These are phyloP conservation scores for Ophion costatus DNA, from an alignment of 2,888 invertebrate species.

Conservation along the genomic window DNA sequence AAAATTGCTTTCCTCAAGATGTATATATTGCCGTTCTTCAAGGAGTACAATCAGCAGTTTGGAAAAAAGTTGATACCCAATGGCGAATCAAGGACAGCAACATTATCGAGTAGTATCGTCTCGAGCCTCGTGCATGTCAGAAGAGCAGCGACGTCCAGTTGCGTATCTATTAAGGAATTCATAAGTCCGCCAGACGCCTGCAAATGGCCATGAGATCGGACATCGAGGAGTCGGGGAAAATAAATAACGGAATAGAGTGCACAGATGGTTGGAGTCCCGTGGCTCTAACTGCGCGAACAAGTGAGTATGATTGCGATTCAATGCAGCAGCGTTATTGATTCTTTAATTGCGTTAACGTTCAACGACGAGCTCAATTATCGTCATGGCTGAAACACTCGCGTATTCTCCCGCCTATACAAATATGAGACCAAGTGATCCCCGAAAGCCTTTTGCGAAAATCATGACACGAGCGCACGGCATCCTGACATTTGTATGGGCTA, in stretches of 20 bases:
- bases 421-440: neutral
- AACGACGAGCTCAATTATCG: conserved; percentile 42
- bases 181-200: neutral
- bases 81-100: neutral
- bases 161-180: neutral
- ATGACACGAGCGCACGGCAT: neutral
- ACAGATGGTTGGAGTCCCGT: neutral
- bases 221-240: neutral
- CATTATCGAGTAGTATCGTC: neutral
- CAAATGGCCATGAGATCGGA: neutral
- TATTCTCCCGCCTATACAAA: neutral
- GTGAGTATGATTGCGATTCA: conserved; percentile 41
- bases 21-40: neutral
- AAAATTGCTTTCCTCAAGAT: neutral
- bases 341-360: conserved; percentile 22
- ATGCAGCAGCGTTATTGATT: conserved; percentile 39
- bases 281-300: conserved; percentile 25
- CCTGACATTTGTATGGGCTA: neutral
- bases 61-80: neutral
- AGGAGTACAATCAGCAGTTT: neutral
- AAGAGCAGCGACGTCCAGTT: neutral
- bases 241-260: neutral
- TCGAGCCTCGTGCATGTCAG: neutral
- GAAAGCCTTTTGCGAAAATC: neutral
- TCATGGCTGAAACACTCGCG: conserved; percentile 30